Base-by-base conservation (phyloP, 2,113 vertebrate genomes). In the Athene cunicularia region DNA sequence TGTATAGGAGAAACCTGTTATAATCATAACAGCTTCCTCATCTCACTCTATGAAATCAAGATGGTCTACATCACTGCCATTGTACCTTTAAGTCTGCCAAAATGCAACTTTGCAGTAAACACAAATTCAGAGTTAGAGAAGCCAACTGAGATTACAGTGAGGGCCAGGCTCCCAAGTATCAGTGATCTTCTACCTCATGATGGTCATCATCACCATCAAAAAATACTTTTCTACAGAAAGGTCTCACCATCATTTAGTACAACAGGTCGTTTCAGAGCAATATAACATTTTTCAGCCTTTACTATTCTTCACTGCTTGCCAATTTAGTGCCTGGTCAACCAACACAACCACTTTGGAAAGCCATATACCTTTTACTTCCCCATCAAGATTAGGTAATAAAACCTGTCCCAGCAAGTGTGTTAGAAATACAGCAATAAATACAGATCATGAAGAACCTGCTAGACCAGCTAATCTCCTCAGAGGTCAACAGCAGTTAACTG, bases 141-240 rank as follows among this genome's bases (percentile, higher is more conserved):
- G n/a, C 24, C n/a, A 39, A 17, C 1, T 32, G 50, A 43, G 26
- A 41, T 17, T 20, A 17, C 18, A 72, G 28, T 5, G 14, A 45
- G 17, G 47, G 39, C 20, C 52, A 41, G 33, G 37, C 66, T 11
- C 24, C 70, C 13, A 45, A 45, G 21, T 5, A 22, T 22, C 45
- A 2, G 7, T 47, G 68, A 21, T 17, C 49, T 22, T 53, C 77
- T 2, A 2, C 58, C 43, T 21, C 43, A 0, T 0, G 11, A 30
- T 27, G 43, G 9, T 4, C 37, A 12, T 37, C 37, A 37, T 11
- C 32, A 41, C 3, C 49, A 8, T 26, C 35, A 9, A 58, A 63
- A 63, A 19, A 1, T 6, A 5, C 27, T 49, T 2, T 26, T 43
- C 55, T 49, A 9, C 19, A 21, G 11, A 4, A 27, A 37, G 35